Base-by-base conservation (phyloP, 2,797 vertebrate species). In the Lepus oiostolus region DNA sequence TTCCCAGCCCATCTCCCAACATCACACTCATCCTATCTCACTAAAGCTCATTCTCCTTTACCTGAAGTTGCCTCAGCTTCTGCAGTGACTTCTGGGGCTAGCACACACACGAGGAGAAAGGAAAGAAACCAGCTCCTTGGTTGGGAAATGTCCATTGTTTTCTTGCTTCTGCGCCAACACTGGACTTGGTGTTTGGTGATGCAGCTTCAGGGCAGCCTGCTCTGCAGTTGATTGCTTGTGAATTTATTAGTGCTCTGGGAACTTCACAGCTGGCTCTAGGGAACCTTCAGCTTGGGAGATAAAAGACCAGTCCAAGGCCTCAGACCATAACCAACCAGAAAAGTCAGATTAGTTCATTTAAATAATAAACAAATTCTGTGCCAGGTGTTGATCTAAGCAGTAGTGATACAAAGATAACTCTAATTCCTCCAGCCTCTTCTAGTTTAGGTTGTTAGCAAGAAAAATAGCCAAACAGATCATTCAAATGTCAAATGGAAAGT, bases 201-300 rank as follows among this genome's bases (percentile, higher is more conserved):
- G 0, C 54, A 0, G 14, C 74, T 12, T 47, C 82, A 82, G 96
- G 96, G 95, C 21, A 52, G 94, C 96, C 89, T 89, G 19, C 93
- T 72, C 54, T 72, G 63, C 52, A 12, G 35, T 35, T 32, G 47
- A 54, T 11, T 28, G 30, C 12, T 1, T 22, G 50, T 79, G 21
- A 28, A 38, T 21, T 72, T 65, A 11, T 71, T 14, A 1, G 38
- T 16, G 2, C 0, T 0, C 86, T 98, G 98, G 97, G 98, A 99
- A 98, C 4, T 10, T 14, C 94, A 95, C 98, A 98, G 94, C 97
- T 99, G 98, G 88, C 42, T 52, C 74, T 60, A 26, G 42, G 2
- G 2, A 92, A 86, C 74, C 91, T 97, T 97, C 94, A 96, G 68
- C 71, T 95, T 79, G 70, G 12, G 62, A 96, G 98, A 98, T 97